phyloP scores from a whole-genome alignment of 2,888 invertebrate genomes.

The Amorpha juglandis region DNA sequence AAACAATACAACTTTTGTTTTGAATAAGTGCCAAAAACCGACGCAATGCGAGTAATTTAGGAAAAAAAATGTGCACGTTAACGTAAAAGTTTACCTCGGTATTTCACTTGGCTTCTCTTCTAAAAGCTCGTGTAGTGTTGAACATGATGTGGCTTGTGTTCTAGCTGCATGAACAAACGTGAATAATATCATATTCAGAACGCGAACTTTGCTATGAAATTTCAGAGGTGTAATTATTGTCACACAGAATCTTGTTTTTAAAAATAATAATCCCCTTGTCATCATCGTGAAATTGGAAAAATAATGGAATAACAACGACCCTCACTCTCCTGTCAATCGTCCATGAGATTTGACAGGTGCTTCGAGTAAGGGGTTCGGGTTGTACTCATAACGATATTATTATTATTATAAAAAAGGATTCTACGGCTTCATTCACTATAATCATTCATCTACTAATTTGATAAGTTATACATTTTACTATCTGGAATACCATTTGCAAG shows the following conservation, averaged over 20 bases:
- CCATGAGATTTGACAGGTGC: not conserved
- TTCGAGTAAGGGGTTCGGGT: not conserved
- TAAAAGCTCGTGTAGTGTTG: conserved; percentile 78
- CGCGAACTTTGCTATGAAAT: not conserved
- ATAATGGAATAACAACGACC: conserved; percentile 15
- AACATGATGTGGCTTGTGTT: conserved; percentile 82
- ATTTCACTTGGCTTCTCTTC: conserved; percentile 80
- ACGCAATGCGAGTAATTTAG: conserved; percentile 37
- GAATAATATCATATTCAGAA: not conserved
- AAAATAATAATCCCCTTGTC: not conserved
- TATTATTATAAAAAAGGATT: not conserved
- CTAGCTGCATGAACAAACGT: conserved; percentile 60
- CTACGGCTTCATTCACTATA: not conserved
- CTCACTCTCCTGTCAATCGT: not conserved
- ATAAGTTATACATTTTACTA: too few relatives aligned
- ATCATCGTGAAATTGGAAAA: not conserved
- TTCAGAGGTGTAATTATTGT: not conserved
- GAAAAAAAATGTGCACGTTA: conserved; percentile 35
- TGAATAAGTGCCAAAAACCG: conserved; percentile 53
- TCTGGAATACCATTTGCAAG: too few relatives aligned
- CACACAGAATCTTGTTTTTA: not conserved
- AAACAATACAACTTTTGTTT: conserved; percentile 24
- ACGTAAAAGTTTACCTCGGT: conserved; percentile 65
- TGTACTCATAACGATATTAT: not conserved
- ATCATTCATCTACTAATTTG: not conserved